phyloP scores from a whole-genome alignment of 2,113 vertebrate genomes.

The Saccopteryx leptura region DNA sequence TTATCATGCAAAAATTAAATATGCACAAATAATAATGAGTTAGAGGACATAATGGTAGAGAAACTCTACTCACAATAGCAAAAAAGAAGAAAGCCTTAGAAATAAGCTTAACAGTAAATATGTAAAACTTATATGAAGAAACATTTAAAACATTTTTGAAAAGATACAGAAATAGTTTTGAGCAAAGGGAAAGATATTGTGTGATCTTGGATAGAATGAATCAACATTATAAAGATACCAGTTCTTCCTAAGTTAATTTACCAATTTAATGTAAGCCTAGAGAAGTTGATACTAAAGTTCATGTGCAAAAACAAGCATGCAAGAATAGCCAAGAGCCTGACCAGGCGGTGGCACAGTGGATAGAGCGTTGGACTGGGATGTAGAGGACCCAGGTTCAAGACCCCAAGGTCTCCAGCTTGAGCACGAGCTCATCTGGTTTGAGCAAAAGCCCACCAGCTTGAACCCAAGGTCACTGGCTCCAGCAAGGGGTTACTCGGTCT shows the following conservation, averaged over 20 bases:
- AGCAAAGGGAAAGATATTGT: not conserved
- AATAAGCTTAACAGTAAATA: conserved; percentile 4
- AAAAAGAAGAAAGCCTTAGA: conserved; percentile 7
- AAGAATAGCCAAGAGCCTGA: not conserved
- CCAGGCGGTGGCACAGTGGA: no score
- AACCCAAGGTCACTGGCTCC: no score
- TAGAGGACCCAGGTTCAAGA: no score
- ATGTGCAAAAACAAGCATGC: not conserved
- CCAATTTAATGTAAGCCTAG: conserved; percentile 48
- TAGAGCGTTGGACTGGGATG: no score
- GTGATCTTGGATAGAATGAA: not conserved
- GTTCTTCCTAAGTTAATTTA: conserved; percentile 43
- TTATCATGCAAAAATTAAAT: not conserved
- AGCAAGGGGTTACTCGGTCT: no score
- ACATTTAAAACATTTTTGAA: not conserved
- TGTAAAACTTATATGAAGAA: not conserved
- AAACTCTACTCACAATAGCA: not conserved
- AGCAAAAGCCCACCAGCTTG: no score
- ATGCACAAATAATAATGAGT: not conserved
- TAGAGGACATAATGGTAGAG: conserved; percentile 4
- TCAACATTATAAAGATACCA: conserved; percentile 24
- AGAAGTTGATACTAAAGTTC: not conserved
- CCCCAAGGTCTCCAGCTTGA: no score
- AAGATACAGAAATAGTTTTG: not conserved
- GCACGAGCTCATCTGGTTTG: no score